A percentile compares a stretch with the other conserved stretches of the same genome.
Evolutionary conservation across 1,140 invertebrate genomes (phyloP).

Genomic region (Drosophila pallidifrons): DNA sequence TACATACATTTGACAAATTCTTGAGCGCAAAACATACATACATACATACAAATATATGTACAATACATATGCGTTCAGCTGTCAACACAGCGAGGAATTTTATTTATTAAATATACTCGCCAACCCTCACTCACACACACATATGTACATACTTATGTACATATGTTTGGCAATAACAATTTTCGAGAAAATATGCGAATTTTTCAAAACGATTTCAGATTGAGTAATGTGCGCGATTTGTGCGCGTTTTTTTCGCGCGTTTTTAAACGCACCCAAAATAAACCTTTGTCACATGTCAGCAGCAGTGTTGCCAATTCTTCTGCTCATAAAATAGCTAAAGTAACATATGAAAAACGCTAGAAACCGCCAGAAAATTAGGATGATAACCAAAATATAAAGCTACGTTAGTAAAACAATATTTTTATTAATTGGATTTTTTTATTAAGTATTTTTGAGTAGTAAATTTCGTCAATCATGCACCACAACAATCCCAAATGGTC

Average conservation of each 20-base stretch:
- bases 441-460: no score
- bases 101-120: slow-evolving; percentile 53
- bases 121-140: slow-evolving; percentile 16
- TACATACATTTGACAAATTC: slow-evolving; percentile 13
- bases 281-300: slow-evolving; percentile 39
- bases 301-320: no score
- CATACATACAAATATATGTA: slow-evolving; percentile 10
- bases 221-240: slow-evolving; percentile 37
- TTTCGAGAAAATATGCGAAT: slow-evolving; percentile 26
- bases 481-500: no score
- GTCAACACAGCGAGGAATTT: slow-evolving; percentile 56
- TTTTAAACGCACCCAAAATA: slow-evolving; percentile 26
- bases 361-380: no score
- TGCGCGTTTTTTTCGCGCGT: slow-evolving; percentile 38
- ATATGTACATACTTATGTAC: slow-evolving; percentile 16
- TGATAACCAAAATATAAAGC: no score
- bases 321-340: no score
- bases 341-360: no score
- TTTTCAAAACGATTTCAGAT: slow-evolving; percentile 32
- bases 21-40: neutral
- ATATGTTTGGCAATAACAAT: slow-evolving; percentile 28
- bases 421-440: no score
- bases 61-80: slow-evolving; percentile 46
- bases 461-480: no score
- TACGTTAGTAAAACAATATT: no score